Conservation (phyloP, 1,140 invertebrate genomes). For the Drosophila saltans region DNA sequence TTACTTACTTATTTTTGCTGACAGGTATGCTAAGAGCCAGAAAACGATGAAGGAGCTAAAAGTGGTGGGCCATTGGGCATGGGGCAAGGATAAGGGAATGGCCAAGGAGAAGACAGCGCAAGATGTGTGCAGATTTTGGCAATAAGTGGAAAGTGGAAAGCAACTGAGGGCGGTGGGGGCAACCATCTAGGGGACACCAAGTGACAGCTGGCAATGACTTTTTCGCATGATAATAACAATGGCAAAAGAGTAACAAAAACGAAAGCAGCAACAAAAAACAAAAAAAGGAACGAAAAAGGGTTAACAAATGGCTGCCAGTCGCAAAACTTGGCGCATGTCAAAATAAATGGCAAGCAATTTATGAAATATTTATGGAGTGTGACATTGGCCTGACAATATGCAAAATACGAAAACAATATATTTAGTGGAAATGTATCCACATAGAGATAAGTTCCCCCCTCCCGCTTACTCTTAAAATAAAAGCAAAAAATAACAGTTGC, state of each 20-base stretch:
- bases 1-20: slow-evolving; percentile 60
- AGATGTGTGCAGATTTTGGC: slow-evolving; percentile 40
- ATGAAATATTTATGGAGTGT: slow-evolving; percentile 77
- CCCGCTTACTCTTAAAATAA: background rate
- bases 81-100: slow-evolving; percentile 2
- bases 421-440: slow-evolving; percentile 1
- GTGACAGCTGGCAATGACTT: slow-evolving; percentile 78
- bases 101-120: slow-evolving; percentile 3
- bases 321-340: slow-evolving; percentile 63
- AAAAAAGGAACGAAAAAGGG: slow-evolving; percentile 50
- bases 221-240: slow-evolving; percentile 67
- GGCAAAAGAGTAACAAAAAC: slow-evolving; percentile 47
- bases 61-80: slow-evolving; percentile 44
- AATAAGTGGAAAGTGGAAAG: slow-evolving; percentile 3
- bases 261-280: background rate
- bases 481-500: no score
- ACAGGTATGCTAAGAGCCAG: slow-evolving; percentile 81
- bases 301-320: slow-evolving; percentile 69
- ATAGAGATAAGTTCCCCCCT: background rate
- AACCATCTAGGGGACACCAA: slow-evolving; percentile 41
- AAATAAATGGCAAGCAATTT: slow-evolving; percentile 76
- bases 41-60: slow-evolving; percentile 51
- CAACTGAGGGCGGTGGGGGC: background rate
- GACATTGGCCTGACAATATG: slow-evolving; percentile 64
- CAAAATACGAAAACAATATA: slow-evolving; percentile 47